Evolutionary conservation across 2,888 invertebrate genomes (phyloP).

Genomic region (Oxyteleia sp.): DNA sequence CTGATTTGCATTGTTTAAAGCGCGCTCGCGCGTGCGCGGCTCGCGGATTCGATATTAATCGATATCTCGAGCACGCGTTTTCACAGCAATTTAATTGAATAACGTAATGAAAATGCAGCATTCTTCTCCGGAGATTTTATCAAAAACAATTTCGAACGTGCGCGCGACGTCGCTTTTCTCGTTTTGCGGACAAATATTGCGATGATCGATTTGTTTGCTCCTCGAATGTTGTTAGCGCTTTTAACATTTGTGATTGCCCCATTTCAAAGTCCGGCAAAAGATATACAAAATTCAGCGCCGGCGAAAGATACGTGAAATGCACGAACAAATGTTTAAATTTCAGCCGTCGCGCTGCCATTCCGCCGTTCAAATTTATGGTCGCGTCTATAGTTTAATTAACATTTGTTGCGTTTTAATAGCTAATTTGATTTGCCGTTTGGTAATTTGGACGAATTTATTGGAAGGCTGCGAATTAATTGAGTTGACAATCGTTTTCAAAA

Average conservation of each 20-base stretch:
- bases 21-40: conserved; percentile 24
- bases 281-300: conserved; percentile 34
- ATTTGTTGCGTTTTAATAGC: conserved; percentile 12
- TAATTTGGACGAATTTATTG: neutral
- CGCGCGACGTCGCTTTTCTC: conserved; percentile 14
- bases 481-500: too few relatives aligned
- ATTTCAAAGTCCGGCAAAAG: conserved; percentile 42
- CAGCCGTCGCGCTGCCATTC: neutral
- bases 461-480: too few relatives aligned
- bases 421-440: conserved; percentile 8
- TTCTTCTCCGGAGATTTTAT: conserved; percentile 46
- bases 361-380: neutral
- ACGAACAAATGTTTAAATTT: conserved; percentile 45
- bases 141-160: conserved; percentile 26
- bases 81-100: conserved; percentile 60
- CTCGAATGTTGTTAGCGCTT: conserved; percentile 37
- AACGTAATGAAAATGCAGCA: conserved; percentile 51
- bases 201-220: conserved; percentile 48
- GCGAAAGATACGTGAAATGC: conserved; percentile 17
- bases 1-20: conserved; percentile 53
- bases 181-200: conserved; percentile 43
- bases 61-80: conserved; percentile 58
- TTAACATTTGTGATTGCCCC: conserved; percentile 45
- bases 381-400: conserved; percentile 22
- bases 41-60: conserved; percentile 60